These are phyloP conservation scores for Malurus splendens DNA, from an alignment of 2,797 vertebrate species.

Conservation along the genomic window DNA sequence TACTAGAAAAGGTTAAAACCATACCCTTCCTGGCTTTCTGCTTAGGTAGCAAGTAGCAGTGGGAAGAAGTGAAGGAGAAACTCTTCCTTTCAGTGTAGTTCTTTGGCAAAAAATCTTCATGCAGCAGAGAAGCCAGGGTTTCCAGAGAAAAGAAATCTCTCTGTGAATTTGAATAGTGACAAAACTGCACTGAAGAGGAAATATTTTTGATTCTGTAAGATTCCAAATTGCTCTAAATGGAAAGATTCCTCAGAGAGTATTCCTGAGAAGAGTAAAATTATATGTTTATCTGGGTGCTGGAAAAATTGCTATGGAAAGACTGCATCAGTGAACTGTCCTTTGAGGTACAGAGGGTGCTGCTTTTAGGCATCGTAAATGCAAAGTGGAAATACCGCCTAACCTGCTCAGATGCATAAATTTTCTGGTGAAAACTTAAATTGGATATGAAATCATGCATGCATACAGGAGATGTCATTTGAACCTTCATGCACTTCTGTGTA, in stretches of 20 bases:
- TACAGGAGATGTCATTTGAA: background rate
- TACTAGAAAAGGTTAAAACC: conserved; percentile 22
- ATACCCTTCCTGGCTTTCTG: background rate
- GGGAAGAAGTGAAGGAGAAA: background rate
- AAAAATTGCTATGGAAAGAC: background rate
- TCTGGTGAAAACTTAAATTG: background rate
- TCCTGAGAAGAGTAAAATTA: background rate
- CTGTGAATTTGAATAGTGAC: background rate
- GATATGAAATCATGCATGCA: background rate
- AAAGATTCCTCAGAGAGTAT: background rate
- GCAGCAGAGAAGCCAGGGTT: background rate
- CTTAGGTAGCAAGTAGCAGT: background rate
- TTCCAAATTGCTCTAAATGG: background rate
- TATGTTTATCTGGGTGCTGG: background rate
- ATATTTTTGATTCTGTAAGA: background rate
- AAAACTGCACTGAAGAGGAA: background rate
- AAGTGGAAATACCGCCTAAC: background rate
- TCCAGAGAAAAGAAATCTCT: background rate
- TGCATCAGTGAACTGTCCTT: background rate
- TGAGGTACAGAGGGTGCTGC: background rate
- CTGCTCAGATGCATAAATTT: background rate
- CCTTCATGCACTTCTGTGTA: background rate
- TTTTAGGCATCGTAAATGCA: background rate
- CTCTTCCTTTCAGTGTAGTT: background rate
- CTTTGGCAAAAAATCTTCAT: background rate